phyloP scores from a whole-genome alignment of 2,113 vertebrate species.

The Plecotus auritus region DNA sequence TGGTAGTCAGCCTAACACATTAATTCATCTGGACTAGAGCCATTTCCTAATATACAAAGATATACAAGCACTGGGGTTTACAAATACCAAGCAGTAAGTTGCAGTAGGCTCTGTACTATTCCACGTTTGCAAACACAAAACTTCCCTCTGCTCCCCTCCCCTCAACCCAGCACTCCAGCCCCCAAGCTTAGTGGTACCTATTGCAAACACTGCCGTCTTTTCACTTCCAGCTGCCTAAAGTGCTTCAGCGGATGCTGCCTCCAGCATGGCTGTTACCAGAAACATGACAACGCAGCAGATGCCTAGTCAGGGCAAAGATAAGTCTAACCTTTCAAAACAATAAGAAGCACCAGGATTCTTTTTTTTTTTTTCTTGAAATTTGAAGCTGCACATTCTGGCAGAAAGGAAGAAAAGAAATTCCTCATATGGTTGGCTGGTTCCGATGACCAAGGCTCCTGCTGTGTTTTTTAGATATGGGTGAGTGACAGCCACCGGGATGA shows the following conservation, averaged over 20 bases:
- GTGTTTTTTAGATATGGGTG: slow-evolving; percentile 29
- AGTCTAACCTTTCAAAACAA: slow-evolving; percentile 71
- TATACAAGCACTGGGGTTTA: background rate
- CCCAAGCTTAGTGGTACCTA: background rate
- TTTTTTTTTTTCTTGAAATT: slow-evolving; percentile 48
- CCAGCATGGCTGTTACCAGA: background rate
- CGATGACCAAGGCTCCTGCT: slow-evolving; percentile 44
- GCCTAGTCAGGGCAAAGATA: slow-evolving; percentile 53
- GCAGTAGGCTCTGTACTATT: slow-evolving; percentile 42
- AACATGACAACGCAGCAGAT: background rate
- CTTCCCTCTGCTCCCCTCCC: slow-evolving; percentile 57
- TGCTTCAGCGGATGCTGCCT: slow-evolving; percentile 67
- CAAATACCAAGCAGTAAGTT: background rate
- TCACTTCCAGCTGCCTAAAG: slow-evolving; percentile 66
- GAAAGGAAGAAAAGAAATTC: slow-evolving; percentile 53
- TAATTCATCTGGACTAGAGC: slow-evolving; percentile 61
- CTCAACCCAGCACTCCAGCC: background rate
- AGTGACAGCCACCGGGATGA: slow-evolving; percentile 53
- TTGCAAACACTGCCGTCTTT: slow-evolving; percentile 49
- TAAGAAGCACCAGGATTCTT: slow-evolving; percentile 70
- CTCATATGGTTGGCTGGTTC: slow-evolving; percentile 48
- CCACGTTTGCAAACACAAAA: slow-evolving; percentile 34
- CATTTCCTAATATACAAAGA: slow-evolving; percentile 55
- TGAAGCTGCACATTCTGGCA: slow-evolving; percentile 60
- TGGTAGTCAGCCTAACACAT: slow-evolving; percentile 78